Evolutionary conservation across 2,797 vertebrate genomes (phyloP).

Genomic region (Gobio occitaniae): DNA sequence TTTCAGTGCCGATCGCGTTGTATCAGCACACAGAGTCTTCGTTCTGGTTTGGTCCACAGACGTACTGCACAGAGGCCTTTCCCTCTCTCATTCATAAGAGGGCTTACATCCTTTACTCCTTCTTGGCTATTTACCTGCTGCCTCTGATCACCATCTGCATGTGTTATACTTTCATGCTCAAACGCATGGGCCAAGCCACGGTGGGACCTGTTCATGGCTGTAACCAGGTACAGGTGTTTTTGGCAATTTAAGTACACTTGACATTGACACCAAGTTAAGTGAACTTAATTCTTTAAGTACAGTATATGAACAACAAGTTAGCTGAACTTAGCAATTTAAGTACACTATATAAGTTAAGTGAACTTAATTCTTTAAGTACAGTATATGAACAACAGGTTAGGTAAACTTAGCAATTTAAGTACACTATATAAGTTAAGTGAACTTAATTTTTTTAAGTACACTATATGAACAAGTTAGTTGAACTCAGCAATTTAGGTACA

Average conservation of each 20-base stretch:
- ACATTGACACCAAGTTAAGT: too few relatives aligned
- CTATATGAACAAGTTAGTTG: too few relatives aligned
- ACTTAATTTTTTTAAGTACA: too few relatives aligned
- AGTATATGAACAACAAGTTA: not conserved
- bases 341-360: not conserved
- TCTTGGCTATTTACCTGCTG: slow-evolving; percentile 75
- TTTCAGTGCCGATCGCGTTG: slow-evolving; percentile 72
- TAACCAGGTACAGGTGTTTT: slow-evolving; percentile 67
- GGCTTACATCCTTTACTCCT: slow-evolving; percentile 76
- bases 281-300: too few relatives aligned
- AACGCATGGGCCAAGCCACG: slow-evolving; percentile 71
- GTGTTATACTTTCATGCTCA: slow-evolving; percentile 77
- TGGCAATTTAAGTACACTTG: too few relatives aligned
- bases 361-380: too few relatives aligned
- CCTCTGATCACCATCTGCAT: slow-evolving; percentile 74
- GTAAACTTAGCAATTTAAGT: too few relatives aligned
- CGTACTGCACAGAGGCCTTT: slow-evolving; percentile 74
- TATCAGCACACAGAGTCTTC: slow-evolving; percentile 74
- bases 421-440: too few relatives aligned
- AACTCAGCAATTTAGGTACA: too few relatives aligned
- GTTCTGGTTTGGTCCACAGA: slow-evolving; percentile 77
- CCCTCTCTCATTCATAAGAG: slow-evolving; percentile 71
- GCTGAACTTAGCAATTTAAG: not conserved
- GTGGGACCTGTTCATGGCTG: slow-evolving; percentile 71
- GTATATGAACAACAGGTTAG: too few relatives aligned